Percentiles rank a stretch among this genome's conserved stretches.
Evolutionary conservation across 2,113 vertebrate genomes (phyloP).

Genomic region (Centropus bengalensis): DNA sequence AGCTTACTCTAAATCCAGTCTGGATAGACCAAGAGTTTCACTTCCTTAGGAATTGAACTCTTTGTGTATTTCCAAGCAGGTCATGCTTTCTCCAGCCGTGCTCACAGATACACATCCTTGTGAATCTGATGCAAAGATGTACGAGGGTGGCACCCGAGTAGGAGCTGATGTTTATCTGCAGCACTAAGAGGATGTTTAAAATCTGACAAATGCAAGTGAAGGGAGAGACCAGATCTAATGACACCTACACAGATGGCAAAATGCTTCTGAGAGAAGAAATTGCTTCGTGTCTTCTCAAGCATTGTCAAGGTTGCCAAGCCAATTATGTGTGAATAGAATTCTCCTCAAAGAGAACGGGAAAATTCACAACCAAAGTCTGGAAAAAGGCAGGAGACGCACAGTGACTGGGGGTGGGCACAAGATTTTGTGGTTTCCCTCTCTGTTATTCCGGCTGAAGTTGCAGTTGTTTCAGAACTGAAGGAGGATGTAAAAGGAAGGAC

Average conservation of each 20-base stretch:
- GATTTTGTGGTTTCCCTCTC: not conserved
- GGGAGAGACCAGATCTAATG: constrained; percentile 14
- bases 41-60: not conserved
- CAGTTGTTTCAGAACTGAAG: not conserved
- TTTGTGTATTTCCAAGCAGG: not conserved
- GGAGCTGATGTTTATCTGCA: constrained; percentile 28
- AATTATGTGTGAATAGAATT: constrained; percentile 2
- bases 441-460: not conserved
- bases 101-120: not conserved
- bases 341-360: not conserved
- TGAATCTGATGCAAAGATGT: not conserved
- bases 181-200: constrained; percentile 2
- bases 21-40: not conserved
- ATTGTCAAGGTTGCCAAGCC: constrained; percentile 33
- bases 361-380: not conserved
- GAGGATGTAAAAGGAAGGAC: not conserved
- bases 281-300: not conserved
- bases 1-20: not conserved
- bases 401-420: rapidly evolving
- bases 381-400: not conserved
- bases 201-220: constrained; percentile 31
- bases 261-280: not conserved
- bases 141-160: constrained; percentile 8
- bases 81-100: not conserved
- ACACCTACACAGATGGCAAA: constrained; percentile 36